Percentiles rank a stretch among this genome's conserved stretches.
Evolutionary conservation across 2,113 vertebrate genomes (phyloP).

Genomic region (Chaetodon trifascialis): DNA sequence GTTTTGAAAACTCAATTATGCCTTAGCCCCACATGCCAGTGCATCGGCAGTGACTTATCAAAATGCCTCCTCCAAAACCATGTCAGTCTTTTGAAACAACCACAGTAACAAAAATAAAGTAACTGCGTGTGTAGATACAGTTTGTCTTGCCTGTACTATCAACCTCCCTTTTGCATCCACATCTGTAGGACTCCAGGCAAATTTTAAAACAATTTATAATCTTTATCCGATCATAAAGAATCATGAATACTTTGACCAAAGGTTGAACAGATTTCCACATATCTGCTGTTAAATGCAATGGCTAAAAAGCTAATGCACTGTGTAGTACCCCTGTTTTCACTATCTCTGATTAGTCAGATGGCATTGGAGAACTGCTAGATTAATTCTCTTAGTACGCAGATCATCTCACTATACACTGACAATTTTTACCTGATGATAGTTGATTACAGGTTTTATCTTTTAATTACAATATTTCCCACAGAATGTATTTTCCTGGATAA

Average conservation of each 20-base stretch:
- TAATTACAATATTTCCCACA: background rate
- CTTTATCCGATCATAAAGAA: background rate
- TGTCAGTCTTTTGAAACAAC: background rate
- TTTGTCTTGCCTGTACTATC: background rate
- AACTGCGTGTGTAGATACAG: background rate
- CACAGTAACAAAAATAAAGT: background rate
- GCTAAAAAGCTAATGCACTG: background rate
- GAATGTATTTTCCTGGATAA: conserved; percentile 5
- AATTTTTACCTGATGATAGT: background rate
- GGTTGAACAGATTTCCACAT: background rate
- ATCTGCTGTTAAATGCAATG: background rate
- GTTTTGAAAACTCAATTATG: background rate
- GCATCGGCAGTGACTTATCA: background rate
- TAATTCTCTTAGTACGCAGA: too few relatives aligned
- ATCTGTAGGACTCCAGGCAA: background rate
- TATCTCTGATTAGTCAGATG: background rate
- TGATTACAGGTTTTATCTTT: background rate
- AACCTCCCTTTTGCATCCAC: background rate
- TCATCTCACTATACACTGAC: background rate
- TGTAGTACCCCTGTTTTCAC: background rate
- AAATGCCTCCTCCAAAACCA: background rate
- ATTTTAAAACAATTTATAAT: background rate
- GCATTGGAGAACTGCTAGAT: background rate
- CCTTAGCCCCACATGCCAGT: background rate
- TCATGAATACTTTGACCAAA: background rate